These are phyloP conservation scores for Chaetodon auriga DNA, from an alignment of 2,113 vertebrate genomes.

Conservation along the genomic window DNA sequence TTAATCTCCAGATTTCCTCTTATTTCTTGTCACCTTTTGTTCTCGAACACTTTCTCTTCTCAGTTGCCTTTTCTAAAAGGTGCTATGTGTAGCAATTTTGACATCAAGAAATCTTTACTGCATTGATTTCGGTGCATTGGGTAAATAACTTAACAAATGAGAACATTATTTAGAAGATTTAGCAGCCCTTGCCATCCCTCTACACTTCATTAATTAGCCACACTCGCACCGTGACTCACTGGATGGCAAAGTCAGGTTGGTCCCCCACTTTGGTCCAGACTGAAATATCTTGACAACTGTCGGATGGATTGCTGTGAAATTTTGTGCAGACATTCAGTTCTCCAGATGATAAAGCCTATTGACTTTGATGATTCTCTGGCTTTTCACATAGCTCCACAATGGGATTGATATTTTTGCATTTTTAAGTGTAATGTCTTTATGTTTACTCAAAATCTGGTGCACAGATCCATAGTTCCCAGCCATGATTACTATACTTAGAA, in stretches of 20 bases:
- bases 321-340: too few relatives aligned
- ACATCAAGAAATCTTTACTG: conserved; percentile 3
- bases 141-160: conserved; percentile 37
- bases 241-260: neutral
- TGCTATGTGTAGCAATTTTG: conserved; percentile 6
- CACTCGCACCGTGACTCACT: neutral
- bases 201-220: conserved; percentile 9
- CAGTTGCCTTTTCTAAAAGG: neutral
- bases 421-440: too few relatives aligned
- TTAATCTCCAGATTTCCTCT: conserved; percentile 18
- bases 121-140: conserved; percentile 34
- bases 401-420: too few relatives aligned
- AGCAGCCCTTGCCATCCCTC: neutral
- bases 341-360: too few relatives aligned
- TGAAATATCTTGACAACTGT: too few relatives aligned
- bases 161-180: conserved; percentile 14
- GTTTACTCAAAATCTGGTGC: too few relatives aligned
- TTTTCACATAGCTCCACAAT: too few relatives aligned
- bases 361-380: too few relatives aligned
- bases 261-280: neutral
- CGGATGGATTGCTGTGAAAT: too few relatives aligned
- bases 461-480: too few relatives aligned
- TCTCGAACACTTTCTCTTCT: conserved; percentile 2
- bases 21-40: conserved; percentile 14
- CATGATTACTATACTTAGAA: too few relatives aligned